These are phyloP conservation scores for Pelagia noctiluca DNA, from an alignment of 30 jellyfish, hydroid and myxozoan species.

Conservation along the genomic window DNA sequence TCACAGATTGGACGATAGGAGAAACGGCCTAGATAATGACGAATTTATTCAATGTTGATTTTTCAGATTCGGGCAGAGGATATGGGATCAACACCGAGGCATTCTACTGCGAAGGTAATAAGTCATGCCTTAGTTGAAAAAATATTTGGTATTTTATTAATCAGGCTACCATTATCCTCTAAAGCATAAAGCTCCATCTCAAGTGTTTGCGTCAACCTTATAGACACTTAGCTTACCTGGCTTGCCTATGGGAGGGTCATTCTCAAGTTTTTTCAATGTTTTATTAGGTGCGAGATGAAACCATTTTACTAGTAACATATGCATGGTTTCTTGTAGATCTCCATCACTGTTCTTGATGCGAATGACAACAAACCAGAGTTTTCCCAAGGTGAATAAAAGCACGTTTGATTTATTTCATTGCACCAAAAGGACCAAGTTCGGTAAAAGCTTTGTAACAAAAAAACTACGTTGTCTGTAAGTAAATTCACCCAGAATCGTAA, in stretches of 20 bases:
- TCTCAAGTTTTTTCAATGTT: not conserved
- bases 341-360: constrained; percentile 64
- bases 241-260: too few relatives aligned
- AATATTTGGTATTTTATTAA: not conserved
- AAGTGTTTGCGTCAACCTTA: too few relatives aligned
- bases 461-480: too few relatives aligned
- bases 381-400: constrained; percentile 41
- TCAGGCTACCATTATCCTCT: not conserved
- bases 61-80: constrained; percentile 48
- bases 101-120: constrained; percentile 56
- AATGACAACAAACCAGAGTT: constrained; percentile 83
- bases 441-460: not conserved
- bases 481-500: too few relatives aligned
- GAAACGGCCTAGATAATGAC: too few relatives aligned
- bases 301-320: not conserved
- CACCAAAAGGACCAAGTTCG: not conserved
- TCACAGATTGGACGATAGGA: too few relatives aligned
- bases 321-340: constrained; percentile 18
- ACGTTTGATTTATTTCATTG: not conserved
- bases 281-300: not conserved
- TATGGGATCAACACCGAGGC: constrained; percentile 55
- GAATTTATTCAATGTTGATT: not conserved
- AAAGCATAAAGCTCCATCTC: too few relatives aligned
- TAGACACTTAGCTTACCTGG: too few relatives aligned
- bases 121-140: not conserved